Evolutionary conservation across 2,888 invertebrate species (phyloP).

Genomic region (Cremastinae sp.): DNA sequence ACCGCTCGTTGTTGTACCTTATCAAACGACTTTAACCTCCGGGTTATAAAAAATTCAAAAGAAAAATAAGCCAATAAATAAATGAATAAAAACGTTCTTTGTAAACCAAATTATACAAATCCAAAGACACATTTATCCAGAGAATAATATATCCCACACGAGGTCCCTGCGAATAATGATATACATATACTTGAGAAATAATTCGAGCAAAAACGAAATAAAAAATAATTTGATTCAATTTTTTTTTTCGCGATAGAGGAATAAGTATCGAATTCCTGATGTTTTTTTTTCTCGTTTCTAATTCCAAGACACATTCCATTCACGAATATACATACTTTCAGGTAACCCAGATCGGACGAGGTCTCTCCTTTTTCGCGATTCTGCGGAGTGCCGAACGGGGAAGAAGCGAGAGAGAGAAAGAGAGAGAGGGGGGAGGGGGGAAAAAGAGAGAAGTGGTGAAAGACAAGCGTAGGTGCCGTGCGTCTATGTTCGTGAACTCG

Average conservation of each 20-base stretch:
- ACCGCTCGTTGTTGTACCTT: slow-evolving; percentile 67
- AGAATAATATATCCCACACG: no score
- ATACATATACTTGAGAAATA: no score
- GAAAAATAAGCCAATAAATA: slow-evolving; percentile 5
- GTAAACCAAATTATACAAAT: not conserved
- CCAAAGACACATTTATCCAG: no score
- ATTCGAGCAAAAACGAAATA: no score
- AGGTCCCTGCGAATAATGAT: no score
- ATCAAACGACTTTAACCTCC: slow-evolving; percentile 34
- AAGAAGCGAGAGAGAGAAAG: slow-evolving; percentile 8
- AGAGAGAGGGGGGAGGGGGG: not conserved
- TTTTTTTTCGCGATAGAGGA: no score
- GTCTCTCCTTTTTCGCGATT: slow-evolving; percentile 15
- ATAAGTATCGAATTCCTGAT: no score
- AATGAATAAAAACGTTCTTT: slow-evolving; percentile 24
- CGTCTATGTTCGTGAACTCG: slow-evolving; percentile 23
- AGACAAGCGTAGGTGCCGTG: slow-evolving; percentile 49
- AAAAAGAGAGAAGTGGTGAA: slow-evolving; percentile 29
- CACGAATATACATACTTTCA: slow-evolving; percentile 5
- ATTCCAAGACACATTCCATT: not conserved
- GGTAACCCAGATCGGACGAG: slow-evolving; percentile 20
- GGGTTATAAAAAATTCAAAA: not conserved
- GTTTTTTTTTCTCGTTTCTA: no score
- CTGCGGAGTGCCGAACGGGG: not conserved
- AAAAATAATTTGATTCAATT: not conserved